These are phyloP conservation scores for Aplochiton taeniatus DNA, from an alignment of 2,797 vertebrate species.

Conservation along the genomic window DNA sequence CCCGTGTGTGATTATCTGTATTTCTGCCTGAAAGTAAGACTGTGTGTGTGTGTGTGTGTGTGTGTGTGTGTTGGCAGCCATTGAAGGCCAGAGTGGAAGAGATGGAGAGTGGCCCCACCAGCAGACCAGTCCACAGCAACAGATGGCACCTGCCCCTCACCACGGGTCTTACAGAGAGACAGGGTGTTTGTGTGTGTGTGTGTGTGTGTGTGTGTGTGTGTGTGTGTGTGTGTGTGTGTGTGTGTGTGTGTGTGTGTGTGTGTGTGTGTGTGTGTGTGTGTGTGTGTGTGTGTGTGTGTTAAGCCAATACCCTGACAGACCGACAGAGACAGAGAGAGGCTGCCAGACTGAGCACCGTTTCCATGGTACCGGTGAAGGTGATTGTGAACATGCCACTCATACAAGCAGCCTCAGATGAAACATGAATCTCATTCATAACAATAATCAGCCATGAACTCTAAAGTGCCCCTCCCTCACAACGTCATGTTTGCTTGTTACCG, in stretches of 20 bases:
- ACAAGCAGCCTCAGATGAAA: no score
- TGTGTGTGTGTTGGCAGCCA: not conserved
- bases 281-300: not conserved
- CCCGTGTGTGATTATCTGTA: not conserved
- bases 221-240: not conserved
- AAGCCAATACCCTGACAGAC: no score
- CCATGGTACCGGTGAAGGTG: no score
- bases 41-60: constrained; percentile 1
- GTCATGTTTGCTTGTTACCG: not conserved
- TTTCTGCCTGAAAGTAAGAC: not conserved
- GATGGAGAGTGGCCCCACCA: constrained; percentile 5
- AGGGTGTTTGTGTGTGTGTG: not conserved
- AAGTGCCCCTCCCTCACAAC: not conserved
- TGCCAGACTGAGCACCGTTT: not conserved
- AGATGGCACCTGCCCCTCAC: constrained; percentile 1
- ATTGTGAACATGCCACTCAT: no score
- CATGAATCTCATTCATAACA: no score
- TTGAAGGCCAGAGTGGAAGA: not conserved
- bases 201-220: not conserved
- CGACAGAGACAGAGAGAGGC: no score
- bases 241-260: not conserved
- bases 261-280: not conserved
- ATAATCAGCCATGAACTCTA: no score
- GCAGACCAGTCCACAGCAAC: constrained; percentile 9
- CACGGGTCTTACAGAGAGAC: no score